These are phyloP conservation scores for Micronycteris hirsuta DNA, from an alignment of 2,113 vertebrate species.

Conservation along the genomic window DNA sequence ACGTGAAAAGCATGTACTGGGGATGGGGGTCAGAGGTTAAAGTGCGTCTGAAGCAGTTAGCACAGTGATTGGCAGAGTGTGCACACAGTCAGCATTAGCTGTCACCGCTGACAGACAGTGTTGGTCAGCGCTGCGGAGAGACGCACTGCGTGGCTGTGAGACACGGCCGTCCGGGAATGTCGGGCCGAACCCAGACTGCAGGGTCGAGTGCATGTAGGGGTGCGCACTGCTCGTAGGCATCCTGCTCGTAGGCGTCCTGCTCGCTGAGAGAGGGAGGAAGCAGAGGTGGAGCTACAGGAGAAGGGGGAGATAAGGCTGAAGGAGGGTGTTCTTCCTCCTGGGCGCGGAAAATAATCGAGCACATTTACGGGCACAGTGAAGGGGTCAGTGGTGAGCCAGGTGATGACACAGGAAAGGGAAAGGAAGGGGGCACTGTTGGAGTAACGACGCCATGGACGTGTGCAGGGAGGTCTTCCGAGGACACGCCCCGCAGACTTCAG, in stretches of 20 bases:
- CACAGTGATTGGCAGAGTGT: accelerated
- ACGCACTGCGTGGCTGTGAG: accelerated
- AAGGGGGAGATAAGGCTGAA: neutral
- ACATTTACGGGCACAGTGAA: neutral
- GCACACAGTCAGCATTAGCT: accelerated
- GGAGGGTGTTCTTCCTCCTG: neutral
- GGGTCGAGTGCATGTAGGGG: neutral
- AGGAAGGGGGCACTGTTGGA: accelerated
- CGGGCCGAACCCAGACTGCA: neutral
- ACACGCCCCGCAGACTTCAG: neutral
- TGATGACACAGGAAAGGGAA: neutral
- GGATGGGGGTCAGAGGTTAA: neutral
- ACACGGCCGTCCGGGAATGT: accelerated
- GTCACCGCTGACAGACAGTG: accelerated
- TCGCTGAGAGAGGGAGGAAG: neutral
- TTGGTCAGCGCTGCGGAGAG: neutral
- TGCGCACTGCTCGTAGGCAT: accelerated
- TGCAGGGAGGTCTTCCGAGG: neutral
- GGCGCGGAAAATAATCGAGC: neutral
- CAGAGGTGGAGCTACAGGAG: neutral
- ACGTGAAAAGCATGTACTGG: neutral
- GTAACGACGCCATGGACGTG: accelerated
- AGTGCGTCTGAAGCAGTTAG: accelerated
- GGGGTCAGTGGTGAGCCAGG: neutral
- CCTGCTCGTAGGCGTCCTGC: neutral